phyloP scores from a whole-genome alignment of 2,113 vertebrate genomes.

The Eretmochelys imbricata region DNA sequence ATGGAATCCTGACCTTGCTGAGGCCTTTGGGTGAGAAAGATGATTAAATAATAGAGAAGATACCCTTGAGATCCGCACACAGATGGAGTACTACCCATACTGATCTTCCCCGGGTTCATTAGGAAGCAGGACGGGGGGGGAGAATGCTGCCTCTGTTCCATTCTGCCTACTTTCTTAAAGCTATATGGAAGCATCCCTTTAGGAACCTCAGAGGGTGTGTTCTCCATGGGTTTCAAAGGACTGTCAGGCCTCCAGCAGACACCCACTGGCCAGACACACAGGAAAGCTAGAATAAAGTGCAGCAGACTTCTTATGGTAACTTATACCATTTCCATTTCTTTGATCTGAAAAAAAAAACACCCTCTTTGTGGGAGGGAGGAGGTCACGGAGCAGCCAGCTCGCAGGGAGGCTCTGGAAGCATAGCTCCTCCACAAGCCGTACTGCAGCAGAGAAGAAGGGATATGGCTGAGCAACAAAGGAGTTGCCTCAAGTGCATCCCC shows the following conservation, averaged over 20 bases:
- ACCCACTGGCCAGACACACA: background rate
- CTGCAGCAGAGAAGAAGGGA: background rate
- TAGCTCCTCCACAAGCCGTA: too few species aligned
- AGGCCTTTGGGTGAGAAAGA: background rate
- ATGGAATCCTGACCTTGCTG: background rate
- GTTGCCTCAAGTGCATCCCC: background rate
- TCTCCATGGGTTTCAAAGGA: background rate
- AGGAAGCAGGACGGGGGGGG: too few species aligned
- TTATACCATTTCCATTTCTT: too few species aligned
- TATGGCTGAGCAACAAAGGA: background rate
- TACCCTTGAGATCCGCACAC: background rate
- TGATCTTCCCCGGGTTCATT: background rate
- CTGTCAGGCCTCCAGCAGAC: background rate
- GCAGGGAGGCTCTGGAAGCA: too few species aligned
- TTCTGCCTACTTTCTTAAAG: too few species aligned
- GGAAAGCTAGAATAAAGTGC: background rate
- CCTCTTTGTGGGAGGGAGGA: background rate
- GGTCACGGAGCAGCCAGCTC: too few species aligned
- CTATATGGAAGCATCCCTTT: background rate
- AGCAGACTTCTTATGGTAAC: too few species aligned
- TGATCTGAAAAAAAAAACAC: background rate
- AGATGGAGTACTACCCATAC: background rate
- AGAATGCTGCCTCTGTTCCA: too few species aligned
- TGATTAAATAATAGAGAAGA: background rate
- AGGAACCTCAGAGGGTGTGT: background rate